Percentiles rank a stretch among this genome's conserved stretches.
Evolutionary conservation across 2,113 vertebrate genomes (phyloP).

Genomic region (Cryptoleucopteryx plumbea): DNA sequence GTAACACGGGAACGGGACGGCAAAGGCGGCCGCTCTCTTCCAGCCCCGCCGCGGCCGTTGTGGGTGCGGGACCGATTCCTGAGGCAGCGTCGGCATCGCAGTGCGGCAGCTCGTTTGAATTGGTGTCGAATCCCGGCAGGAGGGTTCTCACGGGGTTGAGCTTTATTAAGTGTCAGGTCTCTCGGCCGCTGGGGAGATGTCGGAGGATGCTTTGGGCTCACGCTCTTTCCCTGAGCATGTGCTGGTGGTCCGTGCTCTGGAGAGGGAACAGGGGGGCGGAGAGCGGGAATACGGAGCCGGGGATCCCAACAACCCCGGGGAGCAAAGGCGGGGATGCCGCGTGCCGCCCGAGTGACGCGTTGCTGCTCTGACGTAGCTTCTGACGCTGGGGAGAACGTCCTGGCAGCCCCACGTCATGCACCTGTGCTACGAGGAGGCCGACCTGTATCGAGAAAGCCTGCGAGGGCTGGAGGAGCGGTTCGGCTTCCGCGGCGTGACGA

Average conservation of each 20-base stretch:
- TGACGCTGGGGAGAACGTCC: background rate
- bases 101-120: background rate
- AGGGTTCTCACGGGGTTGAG: background rate
- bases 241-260: background rate
- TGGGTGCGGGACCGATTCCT: background rate
- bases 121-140: background rate
- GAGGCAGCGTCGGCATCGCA: accelerated
- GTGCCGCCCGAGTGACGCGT: too few species aligned
- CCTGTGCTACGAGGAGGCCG: constrained; percentile 19
- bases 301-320: background rate
- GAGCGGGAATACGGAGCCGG: background rate
- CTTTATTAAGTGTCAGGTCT: background rate
- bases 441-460: background rate
- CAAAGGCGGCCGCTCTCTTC: background rate
- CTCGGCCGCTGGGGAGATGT: background rate
- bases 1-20: background rate
- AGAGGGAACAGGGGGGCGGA: background rate
- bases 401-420: constrained; percentile 42
- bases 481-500: constrained; percentile 7
- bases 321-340: background rate
- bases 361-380: background rate
- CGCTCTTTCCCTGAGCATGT: background rate
- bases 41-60: background rate
- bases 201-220: too few species aligned
- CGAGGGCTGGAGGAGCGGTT: background rate